A percentile compares a stretch with the other conserved stretches of the same genome.
phyloP scores from a whole-genome alignment of 2,888 invertebrate genomes.

The Ecdyonurus torrentis region DNA sequence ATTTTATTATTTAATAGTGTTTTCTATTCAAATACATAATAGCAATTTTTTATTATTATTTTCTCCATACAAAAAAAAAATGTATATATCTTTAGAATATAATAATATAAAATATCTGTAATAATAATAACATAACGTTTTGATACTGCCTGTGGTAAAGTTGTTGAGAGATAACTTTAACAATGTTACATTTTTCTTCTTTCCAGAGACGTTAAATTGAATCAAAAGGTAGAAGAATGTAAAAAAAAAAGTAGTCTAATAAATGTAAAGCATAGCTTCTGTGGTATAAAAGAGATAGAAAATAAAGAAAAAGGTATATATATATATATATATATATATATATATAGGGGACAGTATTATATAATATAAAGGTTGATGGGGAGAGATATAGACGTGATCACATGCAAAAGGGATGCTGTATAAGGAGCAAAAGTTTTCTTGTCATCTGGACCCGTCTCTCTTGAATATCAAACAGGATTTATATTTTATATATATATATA shows the following conservation, averaged over 20 bases:
- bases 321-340: no score
- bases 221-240: background rate
- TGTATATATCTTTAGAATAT: no score
- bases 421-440: background rate
- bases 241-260: background rate
- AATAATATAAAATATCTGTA: background rate
- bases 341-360: no score
- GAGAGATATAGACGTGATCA: no score
- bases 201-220: background rate
- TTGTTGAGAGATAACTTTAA: background rate
- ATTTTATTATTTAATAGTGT: no score
- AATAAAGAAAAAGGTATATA: no score
- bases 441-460: background rate
- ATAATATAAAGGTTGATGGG: no score
- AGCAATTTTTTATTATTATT: no score
- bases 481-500: background rate
- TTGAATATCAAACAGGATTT: slow-evolving; percentile 2
- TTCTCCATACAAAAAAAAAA: no score
- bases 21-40: no score
- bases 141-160: background rate
- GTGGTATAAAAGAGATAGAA: background rate
- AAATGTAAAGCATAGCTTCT: background rate
- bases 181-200: background rate
- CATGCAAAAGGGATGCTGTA: background rate
- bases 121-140: background rate